A percentile compares a stretch with the other conserved stretches of the same genome.
phyloP scores from a whole-genome alignment of 1,140 invertebrate species.

The Meloidogyne chitwoodi region DNA sequence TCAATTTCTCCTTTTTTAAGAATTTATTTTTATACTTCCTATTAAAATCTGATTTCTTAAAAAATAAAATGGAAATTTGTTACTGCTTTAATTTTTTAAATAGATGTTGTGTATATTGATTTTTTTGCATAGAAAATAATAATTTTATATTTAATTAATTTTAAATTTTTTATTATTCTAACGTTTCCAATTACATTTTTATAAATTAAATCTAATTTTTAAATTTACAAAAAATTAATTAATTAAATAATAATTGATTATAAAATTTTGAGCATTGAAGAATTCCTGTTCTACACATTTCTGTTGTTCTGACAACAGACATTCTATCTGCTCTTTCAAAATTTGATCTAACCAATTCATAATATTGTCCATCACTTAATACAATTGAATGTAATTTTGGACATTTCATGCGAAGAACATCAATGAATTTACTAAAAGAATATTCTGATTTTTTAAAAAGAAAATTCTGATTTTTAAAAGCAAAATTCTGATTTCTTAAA shows the following conservation, averaged over 20 bases:
- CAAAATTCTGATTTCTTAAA: conserved; percentile 64
- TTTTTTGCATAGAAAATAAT: too few relatives aligned
- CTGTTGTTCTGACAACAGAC: conserved; percentile 74
- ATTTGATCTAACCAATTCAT: conserved; percentile 97
- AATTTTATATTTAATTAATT: too few relatives aligned
- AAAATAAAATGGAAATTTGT: too few relatives aligned
- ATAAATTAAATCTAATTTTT: too few relatives aligned
- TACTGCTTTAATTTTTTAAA: too few relatives aligned
- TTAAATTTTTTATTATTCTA: too few relatives aligned
- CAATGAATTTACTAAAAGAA: conserved; percentile 56
- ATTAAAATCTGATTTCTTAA: too few relatives aligned
- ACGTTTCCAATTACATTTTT: too few relatives aligned
- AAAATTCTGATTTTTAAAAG: conserved; percentile 62
- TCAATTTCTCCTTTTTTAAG: too few relatives aligned
- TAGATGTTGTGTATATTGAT: too few relatives aligned
- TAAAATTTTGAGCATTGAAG: conserved; percentile 58
- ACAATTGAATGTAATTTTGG: conserved; percentile 63
- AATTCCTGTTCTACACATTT: conserved; percentile 58
- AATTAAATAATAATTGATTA: conserved; percentile 53
- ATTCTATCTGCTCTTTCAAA: conserved; percentile 93
- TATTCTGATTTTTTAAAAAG: conserved; percentile 62
- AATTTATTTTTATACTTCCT: too few relatives aligned
- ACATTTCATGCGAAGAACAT: conserved; percentile 63
- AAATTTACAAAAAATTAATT: neutral
- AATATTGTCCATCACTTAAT: conserved; percentile 92